Evolutionary conservation across 2,113 vertebrate genomes (phyloP), one percentile per base, ranked within the genome.

Genomic region (Sebastes schlegelii): DNA sequence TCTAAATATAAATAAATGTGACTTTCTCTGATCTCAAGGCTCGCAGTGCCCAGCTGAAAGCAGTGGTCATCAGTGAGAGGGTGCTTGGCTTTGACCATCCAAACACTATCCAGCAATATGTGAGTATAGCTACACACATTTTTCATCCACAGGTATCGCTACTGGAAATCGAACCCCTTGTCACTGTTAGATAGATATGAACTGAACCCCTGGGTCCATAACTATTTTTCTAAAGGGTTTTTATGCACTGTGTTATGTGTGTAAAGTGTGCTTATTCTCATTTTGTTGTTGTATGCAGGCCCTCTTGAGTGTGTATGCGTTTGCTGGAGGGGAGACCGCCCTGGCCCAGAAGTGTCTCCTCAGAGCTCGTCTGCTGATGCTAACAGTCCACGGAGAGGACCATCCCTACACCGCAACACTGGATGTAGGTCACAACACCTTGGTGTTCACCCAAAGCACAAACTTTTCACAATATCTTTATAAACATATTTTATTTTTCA

Each of bases 101-200:
- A 45, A 92, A 92, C 91, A 95, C 96, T 3, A 95, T 96, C 86
- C 94, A 95, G 86, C 94, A 96, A 93, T 96, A 97, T 83, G 96
- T 96, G 85, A 92, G 96, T 93, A 21, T 4, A 68, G 17, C 8
- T 45, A 12, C 8, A 60, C 8, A 60, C 13, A 54, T 61, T 23
- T 55, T 7, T 54, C 10, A 10, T 68, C 13, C 6, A 48, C 10
- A 48, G 1, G 5, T 40, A 40, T 2, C 1, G 0, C n/a, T 13
- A 16, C 40, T 17, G 5, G 21, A 58, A 40, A 14, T 26, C 13
- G n/a, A 43, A 74, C 17, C 43, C 5, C 16, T 11, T 49, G 16
- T 69, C 16, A 42, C 49, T 52, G 16, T 9, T 19, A 42, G 17
- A 72, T n/a, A 52, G 11, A 63, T 19, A 13, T 9, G 5, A 48